phyloP scores from a whole-genome alignment of 2,888 invertebrate species.

The Nemapogon koenigi region DNA sequence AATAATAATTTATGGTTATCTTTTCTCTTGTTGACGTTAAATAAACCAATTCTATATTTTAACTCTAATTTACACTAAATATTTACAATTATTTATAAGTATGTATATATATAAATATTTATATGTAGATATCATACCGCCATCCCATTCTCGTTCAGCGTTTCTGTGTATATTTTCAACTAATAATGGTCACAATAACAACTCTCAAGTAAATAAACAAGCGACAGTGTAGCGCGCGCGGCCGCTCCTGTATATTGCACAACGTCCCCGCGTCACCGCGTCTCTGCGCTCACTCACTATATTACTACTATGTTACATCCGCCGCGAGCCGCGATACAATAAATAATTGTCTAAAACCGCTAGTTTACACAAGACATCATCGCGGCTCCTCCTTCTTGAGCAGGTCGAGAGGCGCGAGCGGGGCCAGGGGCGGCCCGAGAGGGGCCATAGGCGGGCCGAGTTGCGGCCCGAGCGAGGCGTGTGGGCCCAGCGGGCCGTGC shows the following conservation, averaged over 20 bases:
- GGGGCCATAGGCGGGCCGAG: slow-evolving; percentile 41
- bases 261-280: slow-evolving; percentile 35
- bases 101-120: slow-evolving; percentile 65
- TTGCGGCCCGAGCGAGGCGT: slow-evolving; percentile 55
- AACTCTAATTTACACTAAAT: slow-evolving; percentile 60
- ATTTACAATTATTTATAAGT: slow-evolving; percentile 64
- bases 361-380: slow-evolving; percentile 55
- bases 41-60: slow-evolving; percentile 65
- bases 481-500: slow-evolving; percentile 35
- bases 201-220: slow-evolving; percentile 62
- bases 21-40: slow-evolving; percentile 60
- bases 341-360: slow-evolving; percentile 59
- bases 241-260: slow-evolving; percentile 51
- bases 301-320: slow-evolving; percentile 23
- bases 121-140: slow-evolving; percentile 44
- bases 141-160: slow-evolving; percentile 55
- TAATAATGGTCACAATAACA: slow-evolving; percentile 64
- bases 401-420: slow-evolving; percentile 62
- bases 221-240: slow-evolving; percentile 44
- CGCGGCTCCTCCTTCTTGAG: slow-evolving; percentile 67
- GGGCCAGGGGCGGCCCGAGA: slow-evolving; percentile 31
- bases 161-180: slow-evolving; percentile 60
- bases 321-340: slow-evolving; percentile 48
- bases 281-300: slow-evolving; percentile 33
- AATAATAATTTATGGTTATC: slow-evolving; percentile 63